Base-by-base conservation (phyloP, 2,888 invertebrate genomes). In the Hemicrepidius hirtus region DNA sequence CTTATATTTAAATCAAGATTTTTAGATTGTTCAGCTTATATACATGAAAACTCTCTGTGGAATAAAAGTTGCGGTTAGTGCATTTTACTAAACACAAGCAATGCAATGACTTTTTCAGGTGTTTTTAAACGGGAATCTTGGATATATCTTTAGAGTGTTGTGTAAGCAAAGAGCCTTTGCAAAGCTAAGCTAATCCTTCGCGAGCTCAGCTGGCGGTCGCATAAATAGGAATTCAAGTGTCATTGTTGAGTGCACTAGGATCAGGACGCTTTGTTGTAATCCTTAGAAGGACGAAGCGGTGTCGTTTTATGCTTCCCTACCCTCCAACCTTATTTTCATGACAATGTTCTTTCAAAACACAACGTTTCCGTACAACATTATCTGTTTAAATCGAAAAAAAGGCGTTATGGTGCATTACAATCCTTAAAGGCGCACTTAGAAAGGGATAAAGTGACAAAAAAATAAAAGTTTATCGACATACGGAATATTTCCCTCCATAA, bases 141-240 rank as follows among this genome's bases (percentile, higher is more conserved):
- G 10, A 12, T 49, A 49, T 49, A 49, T 49, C 49, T 50, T 65
- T 32, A 50, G 32, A 16, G 32, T 53, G 44, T 68, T 53, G 63
- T 62, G 49, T 37, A 68, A 62, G 50, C 53, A 62, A 20, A 53
- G 41, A 53, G 6, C 60, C 46, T 71, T 66, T 46, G 50, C 59
- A 50, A 40, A 66, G 71, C 71, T 65, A 40, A 67, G 60, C 62
- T 70, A 70, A 70, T 70, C 64, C 57, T 70, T 7, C 32, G 37
- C 35, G 44, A 64, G 63, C 70, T 70, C 46, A 57, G 64, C 41
- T 55, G 71, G 67, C 71, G 66, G 71, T 67, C 71, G 40, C 67
- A 71, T 71, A 71, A 71, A 71, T 71, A 71, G 71, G 67, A 71
- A 71, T 71, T 71, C 71, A 67, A 66, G 71, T 66, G 71, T 66